phyloP scores from a whole-genome alignment of 2,888 invertebrate genomes.

The Ormyrus pomaceus region DNA sequence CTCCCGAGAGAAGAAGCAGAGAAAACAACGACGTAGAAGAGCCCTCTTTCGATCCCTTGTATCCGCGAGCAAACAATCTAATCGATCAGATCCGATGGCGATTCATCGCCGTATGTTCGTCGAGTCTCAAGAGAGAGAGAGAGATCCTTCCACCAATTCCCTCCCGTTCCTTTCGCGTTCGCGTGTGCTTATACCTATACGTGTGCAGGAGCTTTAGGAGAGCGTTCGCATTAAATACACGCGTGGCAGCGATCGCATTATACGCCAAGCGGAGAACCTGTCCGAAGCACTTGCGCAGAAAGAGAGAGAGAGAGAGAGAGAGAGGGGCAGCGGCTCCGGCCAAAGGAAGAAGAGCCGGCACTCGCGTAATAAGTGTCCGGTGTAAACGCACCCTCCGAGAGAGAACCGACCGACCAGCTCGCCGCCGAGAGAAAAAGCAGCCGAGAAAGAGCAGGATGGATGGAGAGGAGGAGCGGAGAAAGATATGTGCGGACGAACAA shows the following conservation, averaged over 20 bases:
- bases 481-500: too few species aligned
- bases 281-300: conserved; percentile 15
- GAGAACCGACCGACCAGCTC: too few species aligned
- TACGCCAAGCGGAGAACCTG: conserved; percentile 42
- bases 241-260: conserved; percentile 21
- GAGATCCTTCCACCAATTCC: conserved; percentile 13
- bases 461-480: not conserved
- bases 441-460: not conserved
- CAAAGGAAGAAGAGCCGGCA: conserved; percentile 26
- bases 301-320: conserved; percentile 40
- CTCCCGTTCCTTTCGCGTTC: not conserved
- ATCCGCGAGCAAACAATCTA: conserved; percentile 46
- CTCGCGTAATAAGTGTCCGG: conserved; percentile 57
- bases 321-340: conserved; percentile 28
- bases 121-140: conserved; percentile 6
- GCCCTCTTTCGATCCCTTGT: not conserved
- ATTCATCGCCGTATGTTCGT: conserved; percentile 6
- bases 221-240: conserved; percentile 36
- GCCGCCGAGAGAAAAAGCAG: not conserved
- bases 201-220: not conserved
- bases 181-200: not conserved
- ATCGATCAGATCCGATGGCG: conserved; percentile 45
- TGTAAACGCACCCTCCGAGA: conserved; percentile 56
- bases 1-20: too few species aligned
- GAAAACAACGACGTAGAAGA: too few species aligned